Conservation (phyloP, 1,140 invertebrate species). For the Probaryconus sp. region DNA sequence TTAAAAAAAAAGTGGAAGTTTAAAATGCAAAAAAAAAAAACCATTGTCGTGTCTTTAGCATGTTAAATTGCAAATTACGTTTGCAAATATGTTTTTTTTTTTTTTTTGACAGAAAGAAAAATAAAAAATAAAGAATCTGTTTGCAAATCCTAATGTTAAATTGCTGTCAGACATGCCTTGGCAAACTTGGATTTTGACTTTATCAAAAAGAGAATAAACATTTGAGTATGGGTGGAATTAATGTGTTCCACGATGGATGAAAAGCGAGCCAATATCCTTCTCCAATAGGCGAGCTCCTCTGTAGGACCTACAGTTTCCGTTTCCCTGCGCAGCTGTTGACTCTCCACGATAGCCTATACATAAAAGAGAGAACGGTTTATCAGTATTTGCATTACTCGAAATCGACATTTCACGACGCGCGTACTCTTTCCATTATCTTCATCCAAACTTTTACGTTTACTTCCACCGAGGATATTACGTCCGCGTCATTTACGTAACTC, state of each 20-base stretch:
- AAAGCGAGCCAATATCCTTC: conserved; percentile 86
- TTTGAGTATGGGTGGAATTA: conserved; percentile 81
- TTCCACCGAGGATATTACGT: conserved; percentile 79
- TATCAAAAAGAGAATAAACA: conserved; percentile 83
- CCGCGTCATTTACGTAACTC: conserved; percentile 75
- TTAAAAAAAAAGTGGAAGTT: too few species aligned
- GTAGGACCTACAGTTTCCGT: conserved; percentile 88
- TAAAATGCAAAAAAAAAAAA: too few species aligned
- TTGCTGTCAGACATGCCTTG: conserved; percentile 78
- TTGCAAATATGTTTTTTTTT: too few species aligned
- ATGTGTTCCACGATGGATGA: conserved; percentile 89
- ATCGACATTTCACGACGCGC: neutral
- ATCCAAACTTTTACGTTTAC: conserved; percentile 81
- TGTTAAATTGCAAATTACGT: too few species aligned
- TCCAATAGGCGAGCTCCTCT: conserved; percentile 90
- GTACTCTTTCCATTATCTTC: conserved; percentile 82
- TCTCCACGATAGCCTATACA: conserved; percentile 81
- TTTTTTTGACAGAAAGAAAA: too few species aligned
- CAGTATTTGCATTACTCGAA: conserved; percentile 16
- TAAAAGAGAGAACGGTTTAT: conserved; percentile 23
- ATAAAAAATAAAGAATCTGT: too few species aligned
- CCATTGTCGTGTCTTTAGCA: too few species aligned
- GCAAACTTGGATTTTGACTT: conserved; percentile 83
- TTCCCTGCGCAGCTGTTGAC: conserved; percentile 87
- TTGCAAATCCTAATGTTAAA: neutral